Evolutionary conservation across 1,140 invertebrate genomes (phyloP).

Genomic region (Drosophila orosa): DNA sequence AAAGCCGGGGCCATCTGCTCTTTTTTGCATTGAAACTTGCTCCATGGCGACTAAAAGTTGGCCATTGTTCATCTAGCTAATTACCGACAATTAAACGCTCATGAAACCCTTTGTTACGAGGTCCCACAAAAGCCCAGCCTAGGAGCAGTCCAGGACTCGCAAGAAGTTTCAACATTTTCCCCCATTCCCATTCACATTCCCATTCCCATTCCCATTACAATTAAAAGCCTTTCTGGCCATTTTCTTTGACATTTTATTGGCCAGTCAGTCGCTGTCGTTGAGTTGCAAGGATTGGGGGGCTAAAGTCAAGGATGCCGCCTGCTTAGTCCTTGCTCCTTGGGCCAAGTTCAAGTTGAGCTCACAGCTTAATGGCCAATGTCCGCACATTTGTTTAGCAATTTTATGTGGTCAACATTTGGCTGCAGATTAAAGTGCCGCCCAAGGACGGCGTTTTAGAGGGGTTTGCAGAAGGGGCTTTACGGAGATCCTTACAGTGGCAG

Average conservation of each 20-base stretch:
- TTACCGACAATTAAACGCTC: conserved; percentile 74
- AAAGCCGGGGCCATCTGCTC: conserved; percentile 10
- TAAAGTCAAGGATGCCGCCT: conserved; percentile 14
- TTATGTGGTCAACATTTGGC: conserved; percentile 41
- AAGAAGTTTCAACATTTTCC: conserved; percentile 29
- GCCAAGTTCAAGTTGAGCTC: conserved; percentile 28
- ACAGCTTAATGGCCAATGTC: conserved; percentile 46
- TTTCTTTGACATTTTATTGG: conserved; percentile 81
- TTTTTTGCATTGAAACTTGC: conserved; percentile 35
- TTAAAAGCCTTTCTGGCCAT: conserved; percentile 70
- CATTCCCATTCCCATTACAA: conserved; percentile 65
- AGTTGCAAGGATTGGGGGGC: conserved; percentile 8
- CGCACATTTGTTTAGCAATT: conserved; percentile 38
- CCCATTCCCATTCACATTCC: not conserved
- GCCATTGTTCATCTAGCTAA: conserved; percentile 60
- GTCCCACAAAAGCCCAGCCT: conserved; percentile 1
- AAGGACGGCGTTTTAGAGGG: conserved; percentile 8
- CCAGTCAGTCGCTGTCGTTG: conserved; percentile 33
- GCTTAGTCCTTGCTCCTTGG: conserved; percentile 22
- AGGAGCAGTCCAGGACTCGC: not conserved
- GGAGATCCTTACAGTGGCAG: conserved; percentile 12
- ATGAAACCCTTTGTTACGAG: conserved; percentile 57
- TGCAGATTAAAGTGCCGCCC: conserved; percentile 36
- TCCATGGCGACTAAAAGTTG: conserved; percentile 46
- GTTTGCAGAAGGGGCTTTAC: conserved; percentile 22